Percentiles rank a stretch among this genome's conserved stretches.
phyloP scores from a whole-genome alignment of 2,113 vertebrate genomes.

The Diglossa brunneiventris region DNA sequence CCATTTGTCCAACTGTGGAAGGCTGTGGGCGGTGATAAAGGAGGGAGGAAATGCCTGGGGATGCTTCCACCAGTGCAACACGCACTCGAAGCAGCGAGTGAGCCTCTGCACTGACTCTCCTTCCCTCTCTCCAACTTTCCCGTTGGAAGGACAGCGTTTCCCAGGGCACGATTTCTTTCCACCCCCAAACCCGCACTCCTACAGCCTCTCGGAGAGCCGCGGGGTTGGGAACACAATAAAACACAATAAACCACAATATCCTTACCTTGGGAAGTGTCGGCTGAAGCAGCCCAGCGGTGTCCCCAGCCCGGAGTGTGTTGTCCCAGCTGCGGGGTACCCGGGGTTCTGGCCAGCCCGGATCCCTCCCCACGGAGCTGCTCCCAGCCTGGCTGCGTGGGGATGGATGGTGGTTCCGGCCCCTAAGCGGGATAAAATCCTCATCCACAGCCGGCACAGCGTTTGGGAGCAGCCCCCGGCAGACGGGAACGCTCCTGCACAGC shows the following conservation, averaged over 20 bases:
- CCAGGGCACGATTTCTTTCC: background rate
- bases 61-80: background rate
- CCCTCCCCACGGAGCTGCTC: background rate
- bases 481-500: accelerated
- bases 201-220: background rate
- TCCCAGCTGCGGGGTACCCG: background rate
- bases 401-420: background rate
- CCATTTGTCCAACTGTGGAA: background rate
- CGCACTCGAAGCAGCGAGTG: accelerated
- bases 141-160: background rate
- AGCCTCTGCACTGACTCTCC: background rate
- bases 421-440: accelerated
- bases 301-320: accelerated
- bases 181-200: background rate
- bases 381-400: accelerated
- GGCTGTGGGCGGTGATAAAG: background rate
- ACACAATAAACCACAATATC: no score
- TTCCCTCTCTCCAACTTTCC: background rate
- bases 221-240: background rate
- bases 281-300: background rate
- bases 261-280: accelerated
- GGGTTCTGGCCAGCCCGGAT: no score
- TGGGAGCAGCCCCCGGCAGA: background rate
- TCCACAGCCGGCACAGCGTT: accelerated
- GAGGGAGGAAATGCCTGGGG: background rate